A percentile compares a stretch with the other conserved stretches of the same genome.
These are phyloP conservation scores for Arrhopalites spinosus DNA, from an alignment of 2,888 invertebrate species.

Conservation along the genomic window DNA sequence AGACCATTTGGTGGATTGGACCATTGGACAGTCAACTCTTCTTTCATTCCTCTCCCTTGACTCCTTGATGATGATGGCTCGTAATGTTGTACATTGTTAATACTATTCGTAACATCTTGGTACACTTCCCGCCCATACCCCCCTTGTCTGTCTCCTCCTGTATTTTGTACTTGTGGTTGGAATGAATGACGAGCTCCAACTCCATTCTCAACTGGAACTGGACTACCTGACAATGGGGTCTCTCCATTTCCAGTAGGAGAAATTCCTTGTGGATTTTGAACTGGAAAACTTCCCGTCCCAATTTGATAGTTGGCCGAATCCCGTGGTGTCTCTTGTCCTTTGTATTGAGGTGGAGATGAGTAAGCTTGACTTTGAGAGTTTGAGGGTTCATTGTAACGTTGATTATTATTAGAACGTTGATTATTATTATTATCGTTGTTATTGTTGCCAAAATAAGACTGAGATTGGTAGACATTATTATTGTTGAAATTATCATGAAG, in stretches of 20 bases:
- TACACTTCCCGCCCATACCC: background rate
- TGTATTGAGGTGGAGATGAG: too few relatives aligned
- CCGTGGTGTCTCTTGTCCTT: background rate
- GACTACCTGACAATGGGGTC: background rate
- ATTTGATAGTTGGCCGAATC: background rate
- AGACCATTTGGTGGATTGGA: background rate
- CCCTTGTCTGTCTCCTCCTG: background rate
- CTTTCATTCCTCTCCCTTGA: background rate
- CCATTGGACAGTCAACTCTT: background rate
- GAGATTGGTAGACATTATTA: background rate
- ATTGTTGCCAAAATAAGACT: background rate
- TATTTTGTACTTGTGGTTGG: background rate
- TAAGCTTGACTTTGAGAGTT: too few relatives aligned
- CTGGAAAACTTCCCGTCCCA: background rate
- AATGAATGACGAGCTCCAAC: background rate
- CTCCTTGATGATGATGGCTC: background rate
- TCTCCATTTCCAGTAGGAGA: background rate
- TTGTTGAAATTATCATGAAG: background rate
- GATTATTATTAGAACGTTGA: background rate
- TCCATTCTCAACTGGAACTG: background rate
- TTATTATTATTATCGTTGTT: slow-evolving; percentile 12
- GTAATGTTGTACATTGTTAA: background rate
- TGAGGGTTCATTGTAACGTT: background rate
- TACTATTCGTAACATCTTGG: background rate
- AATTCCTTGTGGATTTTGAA: background rate